phyloP scores from a whole-genome alignment of 1,140 invertebrate genomes.

The Cyclina sinensis region DNA sequence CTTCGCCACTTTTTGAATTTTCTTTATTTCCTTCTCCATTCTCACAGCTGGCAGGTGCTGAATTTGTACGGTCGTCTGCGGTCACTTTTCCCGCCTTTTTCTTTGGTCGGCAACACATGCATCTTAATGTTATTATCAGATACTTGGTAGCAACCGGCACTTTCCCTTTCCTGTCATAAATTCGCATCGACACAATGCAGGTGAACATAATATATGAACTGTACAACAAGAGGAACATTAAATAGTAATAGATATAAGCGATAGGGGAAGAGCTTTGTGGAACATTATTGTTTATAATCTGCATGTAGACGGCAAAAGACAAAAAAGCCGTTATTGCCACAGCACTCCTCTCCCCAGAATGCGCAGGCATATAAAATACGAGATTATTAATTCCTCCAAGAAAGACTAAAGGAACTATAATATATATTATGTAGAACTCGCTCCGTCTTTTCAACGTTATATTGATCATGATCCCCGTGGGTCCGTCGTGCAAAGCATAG shows the following conservation, averaged over 20 bases:
- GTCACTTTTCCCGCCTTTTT: neutral
- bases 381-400: conserved; percentile 88
- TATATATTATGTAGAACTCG: conserved; percentile 87
- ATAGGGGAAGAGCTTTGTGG: conserved; percentile 88
- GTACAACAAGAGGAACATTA: conserved; percentile 45
- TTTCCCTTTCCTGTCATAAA: conserved; percentile 33
- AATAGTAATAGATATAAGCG: conserved; percentile 81
- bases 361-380: conserved; percentile 88
- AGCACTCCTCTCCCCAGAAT: conserved; percentile 88
- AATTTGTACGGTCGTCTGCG: neutral
- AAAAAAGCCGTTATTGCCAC: conserved; percentile 88
- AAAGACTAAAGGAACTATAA: conserved; percentile 89
- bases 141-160: neutral
- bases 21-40: neutral
- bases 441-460: conserved; percentile 24
- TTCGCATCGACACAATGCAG: conserved; percentile 33
- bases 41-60: neutral
- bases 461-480: neutral
- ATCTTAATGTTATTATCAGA: neutral
- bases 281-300: conserved; percentile 88
- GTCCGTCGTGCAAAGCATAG: neutral
- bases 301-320: conserved; percentile 89
- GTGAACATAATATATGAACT: conserved; percentile 3
- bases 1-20: neutral
- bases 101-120: neutral